Percentiles rank a stretch among this genome's conserved stretches.
phyloP scores from a whole-genome alignment of 2,888 invertebrate species.

The Agrotis ipsilon region DNA sequence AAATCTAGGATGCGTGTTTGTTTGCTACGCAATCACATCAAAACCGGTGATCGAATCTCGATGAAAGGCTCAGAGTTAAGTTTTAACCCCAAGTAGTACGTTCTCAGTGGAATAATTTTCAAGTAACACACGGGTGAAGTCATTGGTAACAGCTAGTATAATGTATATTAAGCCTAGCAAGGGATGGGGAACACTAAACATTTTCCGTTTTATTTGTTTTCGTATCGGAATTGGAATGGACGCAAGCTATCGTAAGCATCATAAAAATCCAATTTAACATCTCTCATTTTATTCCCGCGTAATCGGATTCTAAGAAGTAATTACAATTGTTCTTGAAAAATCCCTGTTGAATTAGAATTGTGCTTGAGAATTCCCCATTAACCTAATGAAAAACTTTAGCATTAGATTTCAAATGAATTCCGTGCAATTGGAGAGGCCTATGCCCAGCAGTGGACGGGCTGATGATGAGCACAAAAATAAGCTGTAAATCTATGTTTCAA shows the following conservation, averaged over 20 bases:
- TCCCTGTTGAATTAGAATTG: constrained; percentile 14
- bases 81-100: no score
- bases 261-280: constrained; percentile 50
- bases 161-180: no score
- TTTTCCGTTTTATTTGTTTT: background rate
- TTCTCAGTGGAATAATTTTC: no score
- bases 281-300: constrained; percentile 31
- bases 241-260: constrained; percentile 26
- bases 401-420: background rate
- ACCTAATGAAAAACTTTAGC: background rate
- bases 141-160: no score
- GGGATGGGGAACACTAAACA: background rate
- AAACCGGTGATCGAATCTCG: no score
- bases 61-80: no score
- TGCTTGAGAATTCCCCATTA: constrained; percentile 21
- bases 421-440: no score
- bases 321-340: constrained; percentile 42
- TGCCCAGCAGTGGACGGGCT: no score
- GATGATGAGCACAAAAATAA: background rate
- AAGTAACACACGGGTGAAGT: no score
- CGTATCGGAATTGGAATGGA: constrained; percentile 21
- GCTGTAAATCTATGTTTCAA: no score
- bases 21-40: no score
- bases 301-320: constrained; percentile 44
- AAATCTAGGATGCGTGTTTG: no score